phyloP scores from a whole-genome alignment of 2,797 vertebrate genomes.

The Pangasius larnaudii region DNA sequence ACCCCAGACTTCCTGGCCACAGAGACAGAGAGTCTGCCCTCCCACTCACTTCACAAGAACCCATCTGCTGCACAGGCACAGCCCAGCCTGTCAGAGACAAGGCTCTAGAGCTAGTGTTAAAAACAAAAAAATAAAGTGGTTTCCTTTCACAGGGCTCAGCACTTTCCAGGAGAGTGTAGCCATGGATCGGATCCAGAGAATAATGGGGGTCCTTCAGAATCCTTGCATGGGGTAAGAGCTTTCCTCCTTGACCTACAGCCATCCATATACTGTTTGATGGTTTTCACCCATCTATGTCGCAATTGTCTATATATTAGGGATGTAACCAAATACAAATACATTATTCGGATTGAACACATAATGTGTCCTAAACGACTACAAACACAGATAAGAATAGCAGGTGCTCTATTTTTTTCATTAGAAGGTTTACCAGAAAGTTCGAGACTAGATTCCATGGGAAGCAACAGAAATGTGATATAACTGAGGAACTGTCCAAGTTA shows the following conservation, averaged over 20 bases:
- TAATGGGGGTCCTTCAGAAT: slow-evolving; percentile 83
- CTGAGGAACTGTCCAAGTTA: not conserved
- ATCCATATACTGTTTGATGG: not conserved
- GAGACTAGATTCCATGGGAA: not conserved
- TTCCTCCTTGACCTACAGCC: slow-evolving; percentile 29
- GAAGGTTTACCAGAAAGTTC: not conserved
- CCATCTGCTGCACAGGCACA: slow-evolving; percentile 71
- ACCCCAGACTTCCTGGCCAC: slow-evolving; percentile 70
- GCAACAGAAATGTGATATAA: not conserved
- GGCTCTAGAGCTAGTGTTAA: slow-evolving; percentile 56
- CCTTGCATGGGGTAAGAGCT: slow-evolving; percentile 79
- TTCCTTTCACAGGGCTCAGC: slow-evolving; percentile 78
- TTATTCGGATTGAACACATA: not conserved
- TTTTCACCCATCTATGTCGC: slow-evolving; percentile 3
- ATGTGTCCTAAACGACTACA: not conserved
- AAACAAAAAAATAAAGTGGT: slow-evolving; percentile 56
- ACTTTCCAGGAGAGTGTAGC: slow-evolving; percentile 85
- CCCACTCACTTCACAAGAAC: slow-evolving; percentile 63
- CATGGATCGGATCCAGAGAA: slow-evolving; percentile 84
- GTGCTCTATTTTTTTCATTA: too few species aligned
- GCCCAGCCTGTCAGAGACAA: slow-evolving; percentile 63
- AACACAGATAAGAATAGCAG: not conserved
- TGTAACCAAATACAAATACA: not conserved
- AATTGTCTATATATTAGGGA: not conserved
- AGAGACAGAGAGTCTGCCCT: slow-evolving; percentile 66